These are phyloP conservation scores for Acanthococcus lagerstroemiae DNA, from an alignment of 2,888 invertebrate species.

Conservation along the genomic window DNA sequence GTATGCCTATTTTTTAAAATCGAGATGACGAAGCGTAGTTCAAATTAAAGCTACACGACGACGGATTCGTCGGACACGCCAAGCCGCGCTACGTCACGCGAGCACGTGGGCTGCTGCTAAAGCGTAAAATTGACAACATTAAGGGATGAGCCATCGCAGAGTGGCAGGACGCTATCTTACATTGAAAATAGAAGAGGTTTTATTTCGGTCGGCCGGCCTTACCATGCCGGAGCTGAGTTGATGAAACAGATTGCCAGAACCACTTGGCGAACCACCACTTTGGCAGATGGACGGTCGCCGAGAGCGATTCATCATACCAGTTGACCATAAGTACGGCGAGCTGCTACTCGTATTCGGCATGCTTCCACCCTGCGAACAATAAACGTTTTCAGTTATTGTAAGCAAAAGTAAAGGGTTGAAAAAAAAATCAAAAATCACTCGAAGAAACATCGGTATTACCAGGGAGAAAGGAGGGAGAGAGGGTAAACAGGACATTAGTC, in stretches of 20 bases:
- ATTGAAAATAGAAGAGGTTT: slow-evolving; percentile 48
- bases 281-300: slow-evolving; percentile 60
- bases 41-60: no score
- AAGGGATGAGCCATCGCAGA: no score
- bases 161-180: slow-evolving; percentile 43
- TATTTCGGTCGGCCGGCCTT: slow-evolving; percentile 49
- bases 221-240: slow-evolving; percentile 89
- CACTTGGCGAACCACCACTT: slow-evolving; percentile 57
- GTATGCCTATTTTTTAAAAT: no score
- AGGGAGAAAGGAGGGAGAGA: no score
- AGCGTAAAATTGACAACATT: no score
- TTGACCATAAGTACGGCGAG: slow-evolving; percentile 72
- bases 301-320: slow-evolving; percentile 68
- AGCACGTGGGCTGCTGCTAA: no score
- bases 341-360: slow-evolving; percentile 85
- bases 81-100: no score
- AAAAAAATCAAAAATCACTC: not conserved
- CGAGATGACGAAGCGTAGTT: no score
- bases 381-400: no score
- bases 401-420: slow-evolving; percentile 38
- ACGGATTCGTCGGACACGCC: no score
- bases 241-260: slow-evolving; percentile 54
- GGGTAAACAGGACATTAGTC: no score
- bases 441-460: no score
- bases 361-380: slow-evolving; percentile 76